phyloP scores from a whole-genome alignment of 2,888 invertebrate species.

The Eumacrocentrus americanus region DNA sequence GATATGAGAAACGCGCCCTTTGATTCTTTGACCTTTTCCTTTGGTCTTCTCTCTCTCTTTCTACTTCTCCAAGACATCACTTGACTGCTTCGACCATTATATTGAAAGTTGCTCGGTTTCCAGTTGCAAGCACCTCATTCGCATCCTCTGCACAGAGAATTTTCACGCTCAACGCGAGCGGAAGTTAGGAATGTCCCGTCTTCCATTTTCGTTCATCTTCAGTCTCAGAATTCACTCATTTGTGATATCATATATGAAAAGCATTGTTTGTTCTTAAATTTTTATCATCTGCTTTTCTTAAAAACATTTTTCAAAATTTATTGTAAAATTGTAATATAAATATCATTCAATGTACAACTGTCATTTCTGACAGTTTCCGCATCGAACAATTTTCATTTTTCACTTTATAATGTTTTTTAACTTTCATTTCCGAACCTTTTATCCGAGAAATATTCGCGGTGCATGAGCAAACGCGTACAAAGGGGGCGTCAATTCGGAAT shows the following conservation, averaged over 20 bases:
- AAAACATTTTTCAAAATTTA: too few relatives aligned
- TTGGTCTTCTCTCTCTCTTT: background rate
- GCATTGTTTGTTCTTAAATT: background rate
- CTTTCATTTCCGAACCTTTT: background rate
- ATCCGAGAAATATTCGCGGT: background rate
- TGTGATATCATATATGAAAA: background rate
- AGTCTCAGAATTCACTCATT: background rate
- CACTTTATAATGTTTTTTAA: background rate
- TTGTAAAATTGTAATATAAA: too few relatives aligned
- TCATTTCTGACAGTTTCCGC: too few relatives aligned
- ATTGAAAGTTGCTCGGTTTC: constrained; percentile 13
- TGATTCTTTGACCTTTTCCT: constrained; percentile 1
- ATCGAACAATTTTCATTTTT: background rate
- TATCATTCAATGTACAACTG: too few relatives aligned
- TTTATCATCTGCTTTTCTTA: too few relatives aligned
- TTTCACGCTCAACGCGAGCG: constrained; percentile 6
- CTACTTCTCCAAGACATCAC: background rate
- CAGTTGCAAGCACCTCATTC: background rate
- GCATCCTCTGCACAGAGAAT: background rate
- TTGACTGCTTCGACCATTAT: background rate
- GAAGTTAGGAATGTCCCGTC: background rate
- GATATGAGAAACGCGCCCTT: background rate
- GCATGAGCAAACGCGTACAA: background rate
- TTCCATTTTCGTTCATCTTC: background rate
- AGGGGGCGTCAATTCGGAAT: constrained; percentile 2